A percentile compares a stretch with the other conserved stretches of the same genome.
These are phyloP conservation scores for Clinocottus analis DNA, from an alignment of 2,113 vertebrate species.

Conservation along the genomic window DNA sequence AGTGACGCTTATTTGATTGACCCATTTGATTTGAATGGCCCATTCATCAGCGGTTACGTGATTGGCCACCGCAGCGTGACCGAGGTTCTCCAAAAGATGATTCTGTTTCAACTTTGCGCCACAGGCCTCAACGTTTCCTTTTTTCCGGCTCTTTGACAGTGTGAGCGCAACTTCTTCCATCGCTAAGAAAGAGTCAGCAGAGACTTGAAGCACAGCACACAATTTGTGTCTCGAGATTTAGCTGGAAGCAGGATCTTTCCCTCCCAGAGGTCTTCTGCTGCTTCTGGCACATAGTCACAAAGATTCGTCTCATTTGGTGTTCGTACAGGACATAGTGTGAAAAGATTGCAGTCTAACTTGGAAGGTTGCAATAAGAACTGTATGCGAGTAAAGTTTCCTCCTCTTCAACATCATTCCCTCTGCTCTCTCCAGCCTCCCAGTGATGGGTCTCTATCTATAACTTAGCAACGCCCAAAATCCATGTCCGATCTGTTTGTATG, in stretches of 20 bases:
- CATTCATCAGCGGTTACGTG: neutral
- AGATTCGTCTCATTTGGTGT: neutral
- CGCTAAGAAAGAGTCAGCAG: no score
- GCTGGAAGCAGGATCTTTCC: neutral
- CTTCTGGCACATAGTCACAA: neutral
- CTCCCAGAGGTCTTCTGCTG: neutral
- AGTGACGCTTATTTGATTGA: neutral
- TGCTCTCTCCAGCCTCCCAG: neutral
- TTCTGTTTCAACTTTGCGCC: neutral
- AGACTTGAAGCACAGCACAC: no score
- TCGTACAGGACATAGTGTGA: neutral
- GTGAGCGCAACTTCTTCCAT: neutral
- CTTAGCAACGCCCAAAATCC: neutral
- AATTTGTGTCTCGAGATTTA: neutral
- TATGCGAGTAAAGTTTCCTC: neutral
- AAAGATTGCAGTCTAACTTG: no score
- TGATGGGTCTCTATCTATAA: neutral
- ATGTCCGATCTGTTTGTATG: slow-evolving; percentile 22
- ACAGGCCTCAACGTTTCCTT: no score
- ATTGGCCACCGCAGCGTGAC: neutral
- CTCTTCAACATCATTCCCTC: neutral
- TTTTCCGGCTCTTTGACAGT: neutral
- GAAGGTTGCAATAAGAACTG: no score
- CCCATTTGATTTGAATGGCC: neutral
- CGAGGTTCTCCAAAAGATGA: neutral